phyloP scores from a whole-genome alignment of 2,888 invertebrate genomes.

The Pandemis cinnamomeana region DNA sequence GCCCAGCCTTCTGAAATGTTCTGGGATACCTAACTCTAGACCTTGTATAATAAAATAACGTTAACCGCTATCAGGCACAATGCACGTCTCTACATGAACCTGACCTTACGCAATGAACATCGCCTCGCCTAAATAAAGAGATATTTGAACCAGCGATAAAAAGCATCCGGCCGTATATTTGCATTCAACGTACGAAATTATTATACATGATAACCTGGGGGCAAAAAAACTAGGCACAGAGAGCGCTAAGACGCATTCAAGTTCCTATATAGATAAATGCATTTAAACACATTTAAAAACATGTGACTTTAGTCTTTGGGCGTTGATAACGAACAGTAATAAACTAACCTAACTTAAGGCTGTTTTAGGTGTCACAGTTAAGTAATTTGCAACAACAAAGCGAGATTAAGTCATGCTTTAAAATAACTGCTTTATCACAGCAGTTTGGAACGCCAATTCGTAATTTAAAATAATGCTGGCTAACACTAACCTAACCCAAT shows the following conservation, averaged over 20 bases:
- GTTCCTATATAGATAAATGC: constrained; percentile 18
- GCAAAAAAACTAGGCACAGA: constrained; percentile 29
- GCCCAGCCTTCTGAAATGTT: no score
- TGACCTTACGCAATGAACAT: constrained; percentile 36
- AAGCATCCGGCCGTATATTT: constrained; percentile 40
- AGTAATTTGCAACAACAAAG: neutral
- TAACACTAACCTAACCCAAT: constrained; percentile 31
- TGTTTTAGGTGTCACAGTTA: neutral
- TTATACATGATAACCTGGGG: constrained; percentile 26
- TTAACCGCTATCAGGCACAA: neutral
- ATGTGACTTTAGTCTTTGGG: neutral
- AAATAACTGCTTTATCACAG: neutral
- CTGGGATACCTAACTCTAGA: no score
- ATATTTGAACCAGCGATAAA: constrained; percentile 27
- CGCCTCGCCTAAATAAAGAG: constrained; percentile 35
- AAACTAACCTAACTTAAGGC: neutral
- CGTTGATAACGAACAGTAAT: neutral
- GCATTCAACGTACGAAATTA: constrained; percentile 35
- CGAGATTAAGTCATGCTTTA: neutral
- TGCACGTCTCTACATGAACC: constrained; percentile 17
- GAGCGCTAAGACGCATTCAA: constrained; percentile 1
- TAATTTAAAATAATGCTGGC: neutral
- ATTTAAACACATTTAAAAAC: neutral
- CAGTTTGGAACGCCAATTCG: no score
- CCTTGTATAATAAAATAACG: neutral